These are phyloP conservation scores for Drosophila elegans DNA, from an alignment of 1,140 invertebrate genomes.

Conservation along the genomic window DNA sequence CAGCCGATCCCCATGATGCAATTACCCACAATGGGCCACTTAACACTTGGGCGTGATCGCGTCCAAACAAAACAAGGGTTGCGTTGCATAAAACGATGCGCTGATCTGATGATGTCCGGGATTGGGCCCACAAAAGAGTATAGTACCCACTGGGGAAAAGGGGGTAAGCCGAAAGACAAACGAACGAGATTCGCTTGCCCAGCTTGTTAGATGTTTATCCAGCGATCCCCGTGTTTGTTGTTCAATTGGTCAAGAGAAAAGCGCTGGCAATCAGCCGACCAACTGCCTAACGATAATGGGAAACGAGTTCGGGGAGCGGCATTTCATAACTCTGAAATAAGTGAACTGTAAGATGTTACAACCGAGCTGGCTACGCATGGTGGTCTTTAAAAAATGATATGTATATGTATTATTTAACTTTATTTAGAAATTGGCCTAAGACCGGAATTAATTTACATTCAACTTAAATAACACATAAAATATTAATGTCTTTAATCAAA, in stretches of 20 bases:
- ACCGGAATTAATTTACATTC: no score
- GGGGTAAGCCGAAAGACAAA: conserved; percentile 30
- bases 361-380: neutral
- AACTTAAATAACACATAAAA: no score
- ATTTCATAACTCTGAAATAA: conserved; percentile 29
- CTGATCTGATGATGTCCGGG: conserved; percentile 38
- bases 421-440: no score
- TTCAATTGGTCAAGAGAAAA: conserved; percentile 42
- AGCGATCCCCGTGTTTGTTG: conserved; percentile 6
- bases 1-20: conserved; percentile 37
- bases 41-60: conserved; percentile 48
- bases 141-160: neutral
- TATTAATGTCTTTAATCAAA: no score
- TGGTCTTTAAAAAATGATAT: no score
- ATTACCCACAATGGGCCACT: conserved; percentile 59
- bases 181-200: conserved; percentile 33
- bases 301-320: conserved; percentile 20
- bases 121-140: conserved; percentile 2
- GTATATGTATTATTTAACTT: no score
- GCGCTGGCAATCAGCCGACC: conserved; percentile 32
- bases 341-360: conserved; percentile 27
- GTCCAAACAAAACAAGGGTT: conserved; percentile 26
- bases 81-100: conserved; percentile 45
- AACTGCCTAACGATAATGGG: conserved; percentile 25
- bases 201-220: conserved; percentile 30